Evolutionary conservation across 2,797 vertebrate genomes (phyloP).

Genomic region (Tauraco hartlaubi): DNA sequence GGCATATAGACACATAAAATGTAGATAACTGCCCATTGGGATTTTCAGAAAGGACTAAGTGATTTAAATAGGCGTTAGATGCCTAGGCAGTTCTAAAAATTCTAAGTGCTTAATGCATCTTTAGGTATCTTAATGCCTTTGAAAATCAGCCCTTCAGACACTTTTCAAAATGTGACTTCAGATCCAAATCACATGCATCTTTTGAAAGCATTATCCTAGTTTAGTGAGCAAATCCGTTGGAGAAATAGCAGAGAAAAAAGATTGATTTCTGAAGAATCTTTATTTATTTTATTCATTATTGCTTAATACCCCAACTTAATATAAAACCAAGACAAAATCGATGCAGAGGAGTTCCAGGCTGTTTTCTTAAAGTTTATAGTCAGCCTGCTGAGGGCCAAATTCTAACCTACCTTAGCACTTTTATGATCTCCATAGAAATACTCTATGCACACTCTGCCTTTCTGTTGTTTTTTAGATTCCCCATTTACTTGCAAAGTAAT

Average conservation of each 20-base stretch:
- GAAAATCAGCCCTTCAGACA: slow-evolving; percentile 41
- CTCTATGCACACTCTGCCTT: neutral
- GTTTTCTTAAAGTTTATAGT: neutral
- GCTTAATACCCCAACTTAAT: neutral
- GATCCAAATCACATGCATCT: neutral
- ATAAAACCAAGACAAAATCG: neutral
- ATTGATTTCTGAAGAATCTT: neutral
- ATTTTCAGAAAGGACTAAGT: slow-evolving; percentile 54
- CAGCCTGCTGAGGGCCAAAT: neutral
- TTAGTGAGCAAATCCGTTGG: neutral
- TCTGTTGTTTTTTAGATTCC: neutral
- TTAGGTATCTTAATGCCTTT: slow-evolving; percentile 49
- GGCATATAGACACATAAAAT: slow-evolving; percentile 44
- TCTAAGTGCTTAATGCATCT: slow-evolving; percentile 61
- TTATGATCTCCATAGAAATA: neutral
- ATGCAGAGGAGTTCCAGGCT: neutral
- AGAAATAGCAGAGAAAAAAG: neutral
- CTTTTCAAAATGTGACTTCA: slow-evolving; percentile 6
- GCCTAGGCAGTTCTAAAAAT: slow-evolving; percentile 35
- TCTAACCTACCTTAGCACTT: neutral
- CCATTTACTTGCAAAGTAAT: neutral
- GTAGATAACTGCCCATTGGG: slow-evolving; percentile 42
- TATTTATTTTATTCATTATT: neutral
- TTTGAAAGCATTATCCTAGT: neutral
- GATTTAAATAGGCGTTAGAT: slow-evolving; percentile 53